Evolutionary conservation across 2,888 invertebrate species (phyloP), one percentile per base, ranked within the genome.

Genomic region (Meganola albula): DNA sequence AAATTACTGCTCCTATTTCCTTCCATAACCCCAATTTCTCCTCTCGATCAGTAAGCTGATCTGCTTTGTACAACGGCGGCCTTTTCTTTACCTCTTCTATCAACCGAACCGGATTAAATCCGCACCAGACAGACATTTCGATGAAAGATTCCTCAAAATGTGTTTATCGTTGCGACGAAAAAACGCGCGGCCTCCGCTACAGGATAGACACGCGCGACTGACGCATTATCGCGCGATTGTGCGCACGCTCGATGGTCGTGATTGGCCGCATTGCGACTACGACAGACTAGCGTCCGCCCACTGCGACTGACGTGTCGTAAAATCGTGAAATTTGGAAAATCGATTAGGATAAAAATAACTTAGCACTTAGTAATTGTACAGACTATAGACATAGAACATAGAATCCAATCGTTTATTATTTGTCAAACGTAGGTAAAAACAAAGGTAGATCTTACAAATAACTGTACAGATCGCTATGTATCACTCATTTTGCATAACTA

Each of bases 61-160:
- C 84, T 53, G 62, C 28, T 25, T 61, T 63, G 53, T 77, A 83
- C 38, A 83, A 44, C 0, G 66, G 72, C 0, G 78, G 82, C 29
- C 87, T 75, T 48, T 75, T 78, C 52, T 84, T 83, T 20, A 83
- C 68, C 56, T 79, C 85, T 33, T 74, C 75, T 53, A 85, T 84
- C 49, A 85, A 49, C 28, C 60, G 56, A 10, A 66, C 48, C 6
- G 80, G 76, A 45, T 70, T 69, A 51, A 77, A 72, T n/a, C n/a
- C n/a, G n/a, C n/a, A n/a, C n/a, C n/a, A n/a, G 21, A 64, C 56
- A 31, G 52, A 49, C 58, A 58, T 39, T 38, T 44, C 45, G 44
- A 44, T 42, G 41, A 42, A 42, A 43, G 44, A 52, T 53, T 31
- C 34, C 13, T 44, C 44, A 40, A 42, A 31, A 35, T 34, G 43